These are phyloP conservation scores for Caenorhabditis angaria DNA, from an alignment of 2,888 invertebrate species.

Conservation along the genomic window DNA sequence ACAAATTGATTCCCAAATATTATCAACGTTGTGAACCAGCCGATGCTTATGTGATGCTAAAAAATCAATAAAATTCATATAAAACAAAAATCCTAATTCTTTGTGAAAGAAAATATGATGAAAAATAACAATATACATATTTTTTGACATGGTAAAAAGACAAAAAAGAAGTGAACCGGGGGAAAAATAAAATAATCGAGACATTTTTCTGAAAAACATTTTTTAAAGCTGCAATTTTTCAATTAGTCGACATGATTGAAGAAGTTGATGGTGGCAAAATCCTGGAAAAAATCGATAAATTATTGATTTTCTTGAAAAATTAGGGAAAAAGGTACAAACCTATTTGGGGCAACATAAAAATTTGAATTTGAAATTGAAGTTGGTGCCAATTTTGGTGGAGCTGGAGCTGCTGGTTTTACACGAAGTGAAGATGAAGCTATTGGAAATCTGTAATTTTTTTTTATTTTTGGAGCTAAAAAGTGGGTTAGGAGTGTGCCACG, in stretches of 20 bases:
- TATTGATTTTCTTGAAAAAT: constrained; percentile 38
- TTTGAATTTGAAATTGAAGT: constrained; percentile 21
- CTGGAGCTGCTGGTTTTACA: constrained; percentile 7
- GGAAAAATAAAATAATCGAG: constrained; percentile 2
- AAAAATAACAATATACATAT: constrained; percentile 4
- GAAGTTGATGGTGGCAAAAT: constrained; percentile 40
- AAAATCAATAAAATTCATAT: constrained; percentile 8
- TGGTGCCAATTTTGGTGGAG: neutral
- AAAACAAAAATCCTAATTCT: too few relatives aligned
- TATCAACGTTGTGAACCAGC: constrained; percentile 42
- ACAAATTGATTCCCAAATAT: constrained; percentile 18
- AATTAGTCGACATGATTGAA: constrained; percentile 28
- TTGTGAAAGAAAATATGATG: too few relatives aligned
- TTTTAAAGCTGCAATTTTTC: neutral
- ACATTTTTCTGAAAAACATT: neutral
- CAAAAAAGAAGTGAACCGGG: neutral
- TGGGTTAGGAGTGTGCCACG: too few relatives aligned
- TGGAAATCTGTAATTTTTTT: constrained; percentile 35
- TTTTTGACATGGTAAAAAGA: constrained; percentile 3
- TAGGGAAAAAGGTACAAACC: constrained; percentile 6
- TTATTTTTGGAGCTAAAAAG: too few relatives aligned
- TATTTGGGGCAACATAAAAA: neutral
- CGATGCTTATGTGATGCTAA: constrained; percentile 38
- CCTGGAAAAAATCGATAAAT: constrained; percentile 28
- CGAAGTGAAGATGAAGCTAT: constrained; percentile 35